Evolutionary conservation across 1,140 invertebrate species (phyloP).

Genomic region (Linepithema humile): DNA sequence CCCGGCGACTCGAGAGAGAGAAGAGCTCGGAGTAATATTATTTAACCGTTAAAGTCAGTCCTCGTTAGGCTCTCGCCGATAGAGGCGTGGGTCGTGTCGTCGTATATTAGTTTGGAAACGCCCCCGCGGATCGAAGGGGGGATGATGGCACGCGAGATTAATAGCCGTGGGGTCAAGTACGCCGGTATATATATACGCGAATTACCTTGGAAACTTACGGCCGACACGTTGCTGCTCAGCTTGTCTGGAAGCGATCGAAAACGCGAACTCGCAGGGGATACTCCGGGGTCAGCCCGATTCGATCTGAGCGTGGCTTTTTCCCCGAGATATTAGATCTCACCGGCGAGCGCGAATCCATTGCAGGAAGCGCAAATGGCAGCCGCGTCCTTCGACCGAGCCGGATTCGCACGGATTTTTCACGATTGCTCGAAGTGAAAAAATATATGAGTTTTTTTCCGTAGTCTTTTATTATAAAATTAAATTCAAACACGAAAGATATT

Average conservation of each 20-base stretch:
- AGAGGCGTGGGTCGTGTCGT: conserved; percentile 79
- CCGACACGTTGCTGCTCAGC: conserved; percentile 9
- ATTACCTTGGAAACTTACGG: conserved; percentile 68
- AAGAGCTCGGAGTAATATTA: conserved; percentile 75
- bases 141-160: conserved; percentile 75
- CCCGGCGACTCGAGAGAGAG: conserved; percentile 29
- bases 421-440: no score
- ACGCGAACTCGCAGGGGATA: conserved; percentile 37
- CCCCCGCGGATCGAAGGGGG: conserved; percentile 71
- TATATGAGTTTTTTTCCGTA: no score
- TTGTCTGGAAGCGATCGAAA: conserved; percentile 58
- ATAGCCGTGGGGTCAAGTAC: conserved; percentile 73
- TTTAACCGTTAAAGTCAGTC: conserved; percentile 81
- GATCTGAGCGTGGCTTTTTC: conserved; percentile 18
- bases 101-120: conserved; percentile 80
- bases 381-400: background rate
- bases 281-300: conserved; percentile 37
- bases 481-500: no score
- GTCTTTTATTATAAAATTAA: no score
- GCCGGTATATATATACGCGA: conserved; percentile 55
- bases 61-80: conserved; percentile 77
- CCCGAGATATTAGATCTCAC: background rate
- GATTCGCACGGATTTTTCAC: background rate
- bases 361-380: background rate
- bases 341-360: background rate